These are phyloP conservation scores for Xenopus petersii DNA, from an alignment of 2,797 vertebrate genomes.

Conservation along the genomic window DNA sequence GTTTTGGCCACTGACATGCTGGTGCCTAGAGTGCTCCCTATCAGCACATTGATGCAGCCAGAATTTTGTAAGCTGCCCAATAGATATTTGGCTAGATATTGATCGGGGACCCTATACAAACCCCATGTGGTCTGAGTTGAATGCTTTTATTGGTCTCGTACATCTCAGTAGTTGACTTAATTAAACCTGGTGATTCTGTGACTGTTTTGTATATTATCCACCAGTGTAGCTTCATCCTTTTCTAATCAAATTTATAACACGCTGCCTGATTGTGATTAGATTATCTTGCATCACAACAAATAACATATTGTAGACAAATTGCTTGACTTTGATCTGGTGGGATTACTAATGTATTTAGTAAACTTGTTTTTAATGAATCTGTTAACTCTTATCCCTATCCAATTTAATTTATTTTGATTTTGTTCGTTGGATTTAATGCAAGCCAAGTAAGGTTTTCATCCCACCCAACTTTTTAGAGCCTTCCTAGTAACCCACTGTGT, in stretches of 20 bases:
- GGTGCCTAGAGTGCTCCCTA: too few species aligned
- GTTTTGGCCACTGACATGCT: too few species aligned
- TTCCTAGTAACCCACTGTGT: not conserved
- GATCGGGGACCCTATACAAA: too few species aligned
- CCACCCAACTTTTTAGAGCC: not conserved
- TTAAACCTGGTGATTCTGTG: too few species aligned
- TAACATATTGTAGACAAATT: not conserved
- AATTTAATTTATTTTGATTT: not conserved
- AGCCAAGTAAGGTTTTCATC: not conserved
- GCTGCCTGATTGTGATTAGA: not conserved
- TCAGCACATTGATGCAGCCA: too few species aligned
- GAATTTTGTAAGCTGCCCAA: too few species aligned
- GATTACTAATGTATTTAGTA: not conserved
- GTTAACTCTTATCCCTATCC: not conserved
- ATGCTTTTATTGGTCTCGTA: too few species aligned
- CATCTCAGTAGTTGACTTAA: too few species aligned
- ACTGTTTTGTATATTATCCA: too few species aligned
- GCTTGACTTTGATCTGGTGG: not conserved
- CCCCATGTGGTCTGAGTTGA: too few species aligned
- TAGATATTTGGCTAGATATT: too few species aligned
- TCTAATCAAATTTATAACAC: not conserved
- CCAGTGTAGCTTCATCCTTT: not conserved
- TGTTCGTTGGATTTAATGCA: not conserved
- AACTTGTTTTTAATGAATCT: too few species aligned
- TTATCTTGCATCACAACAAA: not conserved